Percentiles rank a stretch among this genome's conserved stretches.
Conservation (phyloP, 2,113 vertebrate genomes). For the Egretta garzetta region DNA sequence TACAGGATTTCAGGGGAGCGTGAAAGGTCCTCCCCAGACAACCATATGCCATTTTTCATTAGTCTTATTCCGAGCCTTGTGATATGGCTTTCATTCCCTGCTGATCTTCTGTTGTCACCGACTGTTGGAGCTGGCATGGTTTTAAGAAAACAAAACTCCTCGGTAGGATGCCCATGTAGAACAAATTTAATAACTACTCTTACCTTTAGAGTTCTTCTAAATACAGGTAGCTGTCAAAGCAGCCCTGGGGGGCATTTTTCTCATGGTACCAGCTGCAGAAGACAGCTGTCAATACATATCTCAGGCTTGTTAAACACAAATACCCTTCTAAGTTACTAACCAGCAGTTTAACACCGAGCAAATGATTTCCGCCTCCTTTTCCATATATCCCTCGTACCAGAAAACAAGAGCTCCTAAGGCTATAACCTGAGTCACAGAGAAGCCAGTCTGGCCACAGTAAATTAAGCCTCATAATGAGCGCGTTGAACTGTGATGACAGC, state of each 20-base stretch:
- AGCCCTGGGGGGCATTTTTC: background rate
- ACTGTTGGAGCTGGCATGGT: background rate
- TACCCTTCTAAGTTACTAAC: background rate
- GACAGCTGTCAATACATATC: background rate
- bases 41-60: background rate
- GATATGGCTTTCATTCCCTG: background rate
- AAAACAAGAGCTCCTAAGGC: background rate
- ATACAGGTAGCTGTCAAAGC: background rate
- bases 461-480: background rate
- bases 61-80: background rate
- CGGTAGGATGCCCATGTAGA: accelerated
- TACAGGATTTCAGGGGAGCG: background rate
- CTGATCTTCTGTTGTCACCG: background rate
- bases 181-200: background rate
- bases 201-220: background rate
- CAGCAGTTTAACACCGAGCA: background rate
- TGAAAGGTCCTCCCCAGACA: background rate
- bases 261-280: background rate
- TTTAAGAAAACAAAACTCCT: background rate
- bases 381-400: background rate
- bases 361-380: background rate
- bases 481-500: conserved; percentile 26
- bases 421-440: background rate
- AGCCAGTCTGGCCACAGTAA: conserved; percentile 2
- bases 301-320: background rate